Conservation (phyloP, 2,113 vertebrate species). For the Microtus ochrogaster region DNA sequence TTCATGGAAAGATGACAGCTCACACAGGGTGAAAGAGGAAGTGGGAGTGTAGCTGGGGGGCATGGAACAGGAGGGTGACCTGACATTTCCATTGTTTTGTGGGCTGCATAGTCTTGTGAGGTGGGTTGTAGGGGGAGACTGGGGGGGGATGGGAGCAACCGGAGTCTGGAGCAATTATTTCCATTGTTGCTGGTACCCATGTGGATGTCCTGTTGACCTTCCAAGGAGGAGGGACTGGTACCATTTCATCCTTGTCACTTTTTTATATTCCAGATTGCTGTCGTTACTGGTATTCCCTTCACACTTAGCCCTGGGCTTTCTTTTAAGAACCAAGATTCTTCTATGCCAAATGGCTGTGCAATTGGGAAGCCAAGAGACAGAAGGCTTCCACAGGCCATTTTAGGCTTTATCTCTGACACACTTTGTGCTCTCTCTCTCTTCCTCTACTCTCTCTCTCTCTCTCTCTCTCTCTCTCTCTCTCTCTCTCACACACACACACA, state of each 20-base stretch:
- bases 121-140: not conserved
- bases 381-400: not conserved
- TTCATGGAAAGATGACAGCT: slow-evolving; percentile 76
- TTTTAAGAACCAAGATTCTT: not conserved
- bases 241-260: not conserved
- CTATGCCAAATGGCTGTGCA: not conserved
- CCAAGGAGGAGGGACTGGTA: not conserved
- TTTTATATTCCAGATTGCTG: not conserved
- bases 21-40: slow-evolving; percentile 77
- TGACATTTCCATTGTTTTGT: slow-evolving; percentile 68
- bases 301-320: not conserved
- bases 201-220: slow-evolving; percentile 8
- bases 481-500: not conserved
- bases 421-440: not conserved
- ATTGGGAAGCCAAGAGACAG: not conserved
- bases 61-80: slow-evolving; percentile 51
- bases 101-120: not conserved
- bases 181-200: not conserved
- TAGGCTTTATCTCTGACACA: not conserved
- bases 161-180: not conserved
- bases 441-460: not conserved
- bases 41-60: not conserved
- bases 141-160: not conserved
- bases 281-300: not conserved
- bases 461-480: not conserved